Base-by-base conservation (phyloP, 2,888 invertebrate genomes). In the Axea sp. region DNA sequence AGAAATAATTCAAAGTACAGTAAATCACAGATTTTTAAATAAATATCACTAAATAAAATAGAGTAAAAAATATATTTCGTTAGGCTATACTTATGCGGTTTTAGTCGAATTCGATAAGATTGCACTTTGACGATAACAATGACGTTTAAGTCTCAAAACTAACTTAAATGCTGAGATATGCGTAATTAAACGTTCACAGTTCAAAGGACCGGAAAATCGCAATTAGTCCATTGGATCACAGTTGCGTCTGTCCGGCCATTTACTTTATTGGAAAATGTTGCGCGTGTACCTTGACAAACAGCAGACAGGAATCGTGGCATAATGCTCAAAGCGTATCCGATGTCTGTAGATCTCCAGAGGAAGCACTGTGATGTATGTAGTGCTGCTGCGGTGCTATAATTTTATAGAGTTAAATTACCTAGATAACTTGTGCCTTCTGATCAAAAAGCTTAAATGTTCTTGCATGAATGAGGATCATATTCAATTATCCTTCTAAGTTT, bases 141-240 rank as follows among this genome's bases (percentile, higher is more conserved):
- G 31, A 47, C 15, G 6, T 39, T 28, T 37, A 41, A n/a, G n/a
- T n/a, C n/a, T 51, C 22, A 35, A 47, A 59, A 51, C 43, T 35
- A 68, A 51, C 17, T 68, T 51, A 51, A 68, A 39, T 59, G 59
- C 49, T 49, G 43, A 59, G 51, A 68, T 68, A 68, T 68, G 59
- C 51, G 43, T 43, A 59, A 68, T 60, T 68, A 35, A 53, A 59
- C 59, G 59, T 51, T 68, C 45, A 57, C 43, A 41, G 49, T 57
- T 67, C 67, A 67, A 49, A 67, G 68, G 59, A 59, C 59, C 68
- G 68, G 68, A 68, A 68, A 68, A 59, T 68, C 59, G 51, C 51
- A 51, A 68, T 68, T 68, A 68, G 43, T 59, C 68, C 43, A 51
- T 57, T 49, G 57, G 49, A 47, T 67, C 67, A 41, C 57, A 39